Evolutionary conservation across 2,888 invertebrate species (phyloP).

Genomic region (Oxytorus armatus): DNA sequence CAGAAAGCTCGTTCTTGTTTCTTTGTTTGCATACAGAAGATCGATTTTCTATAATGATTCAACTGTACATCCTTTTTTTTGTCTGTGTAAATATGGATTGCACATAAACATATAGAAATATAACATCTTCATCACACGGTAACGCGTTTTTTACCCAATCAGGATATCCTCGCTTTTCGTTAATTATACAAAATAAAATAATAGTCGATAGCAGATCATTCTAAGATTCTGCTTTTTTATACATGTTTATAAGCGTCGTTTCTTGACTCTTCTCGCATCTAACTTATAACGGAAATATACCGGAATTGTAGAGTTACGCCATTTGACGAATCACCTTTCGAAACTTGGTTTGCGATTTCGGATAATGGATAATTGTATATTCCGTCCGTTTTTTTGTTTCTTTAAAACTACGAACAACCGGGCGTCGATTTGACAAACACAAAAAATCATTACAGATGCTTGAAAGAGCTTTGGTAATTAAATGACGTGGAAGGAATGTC

Average conservation of each 20-base stretch:
- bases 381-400: background rate
- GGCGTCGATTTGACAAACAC: constrained; percentile 11
- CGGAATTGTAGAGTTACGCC: no score
- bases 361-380: no score
- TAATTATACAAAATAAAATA: constrained; percentile 17
- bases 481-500: constrained; percentile 63
- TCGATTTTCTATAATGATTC: background rate
- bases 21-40: constrained; percentile 6
- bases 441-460: constrained; percentile 42
- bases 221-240: constrained; percentile 13
- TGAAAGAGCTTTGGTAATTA: constrained; percentile 54
- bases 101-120: constrained; percentile 37
- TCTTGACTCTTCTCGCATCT: background rate
- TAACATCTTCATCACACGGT: constrained; percentile 30
- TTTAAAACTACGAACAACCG: constrained; percentile 15
- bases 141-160: no score
- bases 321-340: no score
- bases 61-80: constrained; percentile 19
- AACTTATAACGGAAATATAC: no score
- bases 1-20: constrained; percentile 19
- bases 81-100: constrained; percentile 35
- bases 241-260: constrained; percentile 20
- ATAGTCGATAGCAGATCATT: constrained; percentile 1
- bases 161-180: no score
- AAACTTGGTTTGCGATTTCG: no score